Base-by-base conservation (phyloP, 2,797 vertebrate species). In the Choloepus didactylus region DNA sequence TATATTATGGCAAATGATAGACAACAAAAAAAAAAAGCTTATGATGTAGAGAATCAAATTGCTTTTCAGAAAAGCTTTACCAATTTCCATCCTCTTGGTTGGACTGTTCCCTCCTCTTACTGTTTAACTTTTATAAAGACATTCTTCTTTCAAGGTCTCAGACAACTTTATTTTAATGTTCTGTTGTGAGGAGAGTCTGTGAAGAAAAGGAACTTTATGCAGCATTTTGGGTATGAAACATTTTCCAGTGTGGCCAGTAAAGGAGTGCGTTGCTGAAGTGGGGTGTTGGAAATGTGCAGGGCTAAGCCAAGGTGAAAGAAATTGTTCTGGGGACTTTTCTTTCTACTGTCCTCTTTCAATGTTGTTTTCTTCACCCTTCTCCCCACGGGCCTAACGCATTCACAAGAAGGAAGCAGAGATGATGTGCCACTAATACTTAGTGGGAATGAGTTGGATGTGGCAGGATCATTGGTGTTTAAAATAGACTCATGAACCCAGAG, bases 121-220 rank as follows among this genome's bases (percentile, higher is more conserved):
- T 89, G 35, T 85, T 67, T 77, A 72, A 62, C 15, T 62, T 96
- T 89, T 56, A 62, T 60, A 51, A 60, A 89, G 44, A 87, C 62
- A 75, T 92, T 49, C 14, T 75, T 87, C 35, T 92, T 90, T 76
- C 56, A 59, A 92, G 64, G 21, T 82, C 85, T 92, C 41, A 27
- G 51, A 81, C 41, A 46, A 87, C 19, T 91, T 96, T 51, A 77
- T 87, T 93, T 94, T 59, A 81, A 27, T 87, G n/a, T 80, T 72
- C 62, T 86, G 18, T 11, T 18, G 0, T 69, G 87, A 94, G 31
- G 29, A 62, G 35, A 59, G 35, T 88, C 31, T 87, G 25, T 59
- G 38, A 29, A 35, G 67, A 62, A 75, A 85, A 87, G 18, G 35
- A 70, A 46, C 19, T 54, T 0, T 51, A 14, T 87, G 64, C 44